Conservation (phyloP, 2,797 vertebrate genomes). For the Synaphobranchus kaupii region DNA sequence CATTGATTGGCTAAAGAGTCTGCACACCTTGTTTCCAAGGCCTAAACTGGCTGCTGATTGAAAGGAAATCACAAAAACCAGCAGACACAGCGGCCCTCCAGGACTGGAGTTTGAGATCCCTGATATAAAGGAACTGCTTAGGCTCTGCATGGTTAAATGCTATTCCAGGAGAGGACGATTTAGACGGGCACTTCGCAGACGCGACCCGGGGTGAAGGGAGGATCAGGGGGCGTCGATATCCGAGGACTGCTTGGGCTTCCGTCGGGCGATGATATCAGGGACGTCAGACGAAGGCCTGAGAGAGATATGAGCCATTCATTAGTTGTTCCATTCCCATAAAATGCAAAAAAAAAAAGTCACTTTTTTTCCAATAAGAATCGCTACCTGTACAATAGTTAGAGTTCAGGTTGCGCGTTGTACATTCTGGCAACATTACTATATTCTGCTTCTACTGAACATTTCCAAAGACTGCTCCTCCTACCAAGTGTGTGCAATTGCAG, state of each 20-base stretch:
- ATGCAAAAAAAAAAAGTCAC: neutral
- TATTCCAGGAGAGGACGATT: neutral
- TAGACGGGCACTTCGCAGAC: neutral
- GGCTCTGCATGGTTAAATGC: neutral
- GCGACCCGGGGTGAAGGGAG: neutral
- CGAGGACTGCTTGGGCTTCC: conserved; percentile 63
- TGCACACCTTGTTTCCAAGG: no score
- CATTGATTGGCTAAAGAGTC: no score
- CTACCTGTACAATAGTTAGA: no score
- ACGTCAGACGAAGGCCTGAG: conserved; percentile 73
- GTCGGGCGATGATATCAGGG: conserved; percentile 70
- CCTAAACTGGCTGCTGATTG: no score
- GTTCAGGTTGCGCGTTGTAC: neutral
- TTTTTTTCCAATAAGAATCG: neutral
- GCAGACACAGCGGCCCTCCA: no score
- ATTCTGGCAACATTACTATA: neutral
- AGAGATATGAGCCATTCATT: conserved; percentile 35
- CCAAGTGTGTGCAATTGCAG: neutral
- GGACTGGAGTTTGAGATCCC: no score
- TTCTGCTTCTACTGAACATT: neutral
- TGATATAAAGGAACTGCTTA: neutral
- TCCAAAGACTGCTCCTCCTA: neutral
- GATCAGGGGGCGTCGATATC: conserved; percentile 65
- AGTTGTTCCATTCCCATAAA: neutral
- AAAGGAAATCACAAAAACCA: no score